Percentiles rank a stretch among this genome's conserved stretches.
phyloP scores from a whole-genome alignment of 2,113 vertebrate species.

The Equus quagga region DNA sequence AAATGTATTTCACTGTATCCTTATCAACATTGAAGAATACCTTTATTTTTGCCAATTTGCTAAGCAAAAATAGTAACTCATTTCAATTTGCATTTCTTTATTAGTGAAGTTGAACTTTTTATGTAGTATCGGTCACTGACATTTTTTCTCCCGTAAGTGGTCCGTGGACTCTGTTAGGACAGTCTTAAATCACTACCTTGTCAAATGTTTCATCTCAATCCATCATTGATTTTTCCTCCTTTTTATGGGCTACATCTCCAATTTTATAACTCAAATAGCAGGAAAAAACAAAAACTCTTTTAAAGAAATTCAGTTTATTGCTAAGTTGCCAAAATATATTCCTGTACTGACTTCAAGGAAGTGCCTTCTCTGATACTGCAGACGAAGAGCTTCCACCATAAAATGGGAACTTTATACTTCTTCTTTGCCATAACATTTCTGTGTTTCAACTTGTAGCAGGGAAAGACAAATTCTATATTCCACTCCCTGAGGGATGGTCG shows the following conservation, averaged over 20 bases:
- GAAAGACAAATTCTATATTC: slow-evolving; percentile 51
- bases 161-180: background rate
- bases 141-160: slow-evolving; percentile 47
- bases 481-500: slow-evolving; percentile 13
- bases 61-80: slow-evolving; percentile 30
- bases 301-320: slow-evolving; percentile 70
- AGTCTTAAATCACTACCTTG: slow-evolving; percentile 62
- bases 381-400: slow-evolving; percentile 38
- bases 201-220: slow-evolving; percentile 56
- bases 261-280: slow-evolving; percentile 68
- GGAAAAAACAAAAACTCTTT: slow-evolving; percentile 63
- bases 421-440: slow-evolving; percentile 51
- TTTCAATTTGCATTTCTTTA: slow-evolving; percentile 56
- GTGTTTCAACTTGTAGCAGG: slow-evolving; percentile 8
- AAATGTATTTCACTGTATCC: slow-evolving; percentile 47
- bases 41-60: slow-evolving; percentile 36
- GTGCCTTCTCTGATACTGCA: background rate
- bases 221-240: slow-evolving; percentile 49
- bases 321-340: slow-evolving; percentile 64
- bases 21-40: slow-evolving; percentile 14
- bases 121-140: slow-evolving; percentile 52
- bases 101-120: slow-evolving; percentile 54
- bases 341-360: slow-evolving; percentile 43
- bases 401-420: slow-evolving; percentile 32
- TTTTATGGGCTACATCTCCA: slow-evolving; percentile 57